These are phyloP conservation scores for Thryonomys swinderianus DNA, from an alignment of 2,113 vertebrate species.

Conservation along the genomic window DNA sequence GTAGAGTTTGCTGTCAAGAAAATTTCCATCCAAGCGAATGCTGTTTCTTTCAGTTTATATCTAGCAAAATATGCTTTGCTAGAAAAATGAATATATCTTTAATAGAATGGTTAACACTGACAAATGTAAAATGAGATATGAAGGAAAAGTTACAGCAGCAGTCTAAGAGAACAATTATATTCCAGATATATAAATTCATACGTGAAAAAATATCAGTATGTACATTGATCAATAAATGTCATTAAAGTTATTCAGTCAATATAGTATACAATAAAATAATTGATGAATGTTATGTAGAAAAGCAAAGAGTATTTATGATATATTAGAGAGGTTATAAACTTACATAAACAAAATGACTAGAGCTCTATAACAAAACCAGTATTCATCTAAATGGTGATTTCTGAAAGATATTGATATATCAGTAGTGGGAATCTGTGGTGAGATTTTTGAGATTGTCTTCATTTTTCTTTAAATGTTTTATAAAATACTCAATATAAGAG, in stretches of 20 bases:
- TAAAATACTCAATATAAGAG: background rate
- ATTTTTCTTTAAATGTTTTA: background rate
- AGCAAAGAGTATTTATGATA: background rate
- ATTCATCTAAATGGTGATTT: background rate
- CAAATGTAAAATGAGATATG: slow-evolving; percentile 46
- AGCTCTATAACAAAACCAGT: background rate
- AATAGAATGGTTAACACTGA: background rate
- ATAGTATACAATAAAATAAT: background rate
- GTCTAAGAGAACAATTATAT: background rate
- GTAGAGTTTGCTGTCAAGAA: slow-evolving; percentile 33
- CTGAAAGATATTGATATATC: background rate
- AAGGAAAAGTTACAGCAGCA: background rate
- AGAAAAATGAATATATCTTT: slow-evolving; percentile 8
- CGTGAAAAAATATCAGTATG: background rate
- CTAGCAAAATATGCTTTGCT: slow-evolving; percentile 9
- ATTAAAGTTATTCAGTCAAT: background rate
- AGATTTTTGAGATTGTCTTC: slow-evolving; percentile 26
- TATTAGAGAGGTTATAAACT: background rate
- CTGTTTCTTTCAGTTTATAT: slow-evolving; percentile 42
- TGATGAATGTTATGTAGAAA: background rate
- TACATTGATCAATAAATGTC: background rate
- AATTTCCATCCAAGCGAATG: slow-evolving; percentile 41
- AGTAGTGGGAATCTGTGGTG: background rate
- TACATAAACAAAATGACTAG: background rate
- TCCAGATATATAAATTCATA: slow-evolving; percentile 31